Evolutionary conservation across 2,113 vertebrate species (phyloP).

Genomic region (Brachypodius melanocephalos): DNA sequence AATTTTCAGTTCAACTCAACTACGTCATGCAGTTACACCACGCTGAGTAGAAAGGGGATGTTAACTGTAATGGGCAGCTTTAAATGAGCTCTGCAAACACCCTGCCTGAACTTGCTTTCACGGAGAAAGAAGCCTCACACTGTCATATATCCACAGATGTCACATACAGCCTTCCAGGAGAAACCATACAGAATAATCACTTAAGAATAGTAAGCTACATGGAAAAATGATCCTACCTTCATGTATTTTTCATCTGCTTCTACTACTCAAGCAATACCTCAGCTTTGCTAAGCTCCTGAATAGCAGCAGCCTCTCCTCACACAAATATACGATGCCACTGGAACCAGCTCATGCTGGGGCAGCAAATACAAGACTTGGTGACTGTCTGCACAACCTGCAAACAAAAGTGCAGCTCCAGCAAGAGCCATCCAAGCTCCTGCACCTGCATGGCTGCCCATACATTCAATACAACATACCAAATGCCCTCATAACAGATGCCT

Average conservation of each 20-base stretch:
- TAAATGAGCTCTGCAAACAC: neutral
- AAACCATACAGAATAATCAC: neutral
- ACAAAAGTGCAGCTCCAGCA: neutral
- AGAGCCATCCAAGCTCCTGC: neutral
- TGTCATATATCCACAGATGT: neutral
- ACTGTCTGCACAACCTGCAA: neutral
- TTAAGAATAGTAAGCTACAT: neutral
- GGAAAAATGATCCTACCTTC: neutral
- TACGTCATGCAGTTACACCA: neutral
- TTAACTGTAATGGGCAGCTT: neutral
- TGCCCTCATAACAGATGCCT: rapidly evolving
- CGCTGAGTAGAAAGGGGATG: neutral
- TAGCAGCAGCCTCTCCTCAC: neutral
- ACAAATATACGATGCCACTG: rapidly evolving
- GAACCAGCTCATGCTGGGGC: neutral
- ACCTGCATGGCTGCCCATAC: rapidly evolving
- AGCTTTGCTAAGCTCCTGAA: neutral
- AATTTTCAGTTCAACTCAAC: neutral
- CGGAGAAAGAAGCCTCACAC: neutral
- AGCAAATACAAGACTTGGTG: neutral
- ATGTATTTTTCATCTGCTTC: neutral
- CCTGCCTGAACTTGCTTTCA: neutral
- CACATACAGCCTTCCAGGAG: neutral
- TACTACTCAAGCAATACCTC: neutral
- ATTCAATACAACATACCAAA: neutral